A percentile compares a stretch with the other conserved stretches of the same genome.
Conservation (phyloP, 2,888 invertebrate species). For the Omphaloscelis lunosa region DNA sequence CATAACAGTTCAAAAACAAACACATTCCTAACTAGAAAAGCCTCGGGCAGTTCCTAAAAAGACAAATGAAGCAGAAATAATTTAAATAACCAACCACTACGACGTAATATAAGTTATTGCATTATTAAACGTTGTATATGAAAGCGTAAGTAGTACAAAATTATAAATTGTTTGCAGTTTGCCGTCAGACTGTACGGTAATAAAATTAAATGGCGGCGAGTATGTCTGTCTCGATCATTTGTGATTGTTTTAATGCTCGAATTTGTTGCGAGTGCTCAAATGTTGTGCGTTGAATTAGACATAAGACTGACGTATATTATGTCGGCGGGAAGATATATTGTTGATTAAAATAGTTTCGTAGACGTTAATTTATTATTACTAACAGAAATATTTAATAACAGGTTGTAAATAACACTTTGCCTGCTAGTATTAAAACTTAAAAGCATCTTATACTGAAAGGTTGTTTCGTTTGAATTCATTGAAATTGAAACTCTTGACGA, state of each 20-base stretch:
- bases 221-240: conserved; percentile 59
- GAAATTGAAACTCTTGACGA: conserved; percentile 30
- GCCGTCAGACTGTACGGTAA: conserved; percentile 53
- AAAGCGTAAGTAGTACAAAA: conserved; percentile 54
- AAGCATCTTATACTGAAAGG: conserved; percentile 5
- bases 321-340: conserved; percentile 32
- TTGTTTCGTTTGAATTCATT: conserved; percentile 4
- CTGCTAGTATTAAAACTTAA: conserved; percentile 22
- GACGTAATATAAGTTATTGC: conserved; percentile 32
- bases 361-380: conserved; percentile 40
- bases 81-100: conserved; percentile 45
- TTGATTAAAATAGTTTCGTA: conserved; percentile 51
- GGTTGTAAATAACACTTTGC: neutral
- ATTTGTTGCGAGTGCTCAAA: conserved; percentile 43
- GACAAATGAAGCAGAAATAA: conserved; percentile 57
- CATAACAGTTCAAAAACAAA: conserved; percentile 41
- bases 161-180: conserved; percentile 61
- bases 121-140: conserved; percentile 51
- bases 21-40: conserved; percentile 37
- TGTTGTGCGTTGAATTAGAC: conserved; percentile 45
- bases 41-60: conserved; percentile 40
- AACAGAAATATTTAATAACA: conserved; percentile 21
- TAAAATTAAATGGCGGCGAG: conserved; percentile 67
- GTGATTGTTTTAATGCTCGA: conserved; percentile 62
- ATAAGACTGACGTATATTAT: conserved; percentile 44